These are phyloP conservation scores for Lophius americanus DNA, from an alignment of 2,797 vertebrate species.

Conservation along the genomic window DNA sequence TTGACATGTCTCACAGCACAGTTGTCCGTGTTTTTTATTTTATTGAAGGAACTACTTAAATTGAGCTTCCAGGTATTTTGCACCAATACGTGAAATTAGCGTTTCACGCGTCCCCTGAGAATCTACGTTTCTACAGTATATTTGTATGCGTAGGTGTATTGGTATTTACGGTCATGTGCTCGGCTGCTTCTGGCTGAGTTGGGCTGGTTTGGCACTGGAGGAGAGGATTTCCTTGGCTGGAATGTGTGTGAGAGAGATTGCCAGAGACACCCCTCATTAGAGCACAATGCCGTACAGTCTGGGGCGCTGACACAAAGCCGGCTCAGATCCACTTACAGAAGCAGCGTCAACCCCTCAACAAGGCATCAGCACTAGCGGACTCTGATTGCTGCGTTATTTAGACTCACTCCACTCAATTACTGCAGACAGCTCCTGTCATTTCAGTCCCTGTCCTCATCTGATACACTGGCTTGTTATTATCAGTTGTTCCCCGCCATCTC, in stretches of 20 bases:
- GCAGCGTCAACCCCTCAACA: slow-evolving; percentile 42
- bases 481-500: neutral
- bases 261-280: slow-evolving; percentile 78
- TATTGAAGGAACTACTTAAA: too few relatives aligned
- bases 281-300: slow-evolving; percentile 81
- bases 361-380: slow-evolving; percentile 4
- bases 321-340: slow-evolving; percentile 73
- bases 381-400: slow-evolving; percentile 7
- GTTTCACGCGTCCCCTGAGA: neutral
- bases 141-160: slow-evolving; percentile 58
- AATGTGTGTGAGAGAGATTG: slow-evolving; percentile 67
- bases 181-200: slow-evolving; percentile 42
- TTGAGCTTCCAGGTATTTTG: too few relatives aligned
- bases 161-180: slow-evolving; percentile 68
- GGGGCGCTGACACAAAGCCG: slow-evolving; percentile 72
- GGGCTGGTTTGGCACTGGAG: slow-evolving; percentile 51
- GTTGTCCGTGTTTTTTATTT: too few relatives aligned
- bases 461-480: neutral
- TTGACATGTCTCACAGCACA: too few relatives aligned
- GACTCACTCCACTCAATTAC: neutral
- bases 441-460: neutral
- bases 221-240: slow-evolving; percentile 58
- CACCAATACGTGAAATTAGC: neutral
- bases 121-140: slow-evolving; percentile 18
- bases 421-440: neutral